Base-by-base conservation (phyloP, 2,113 vertebrate genomes). In the Vanacampus margaritifer region DNA sequence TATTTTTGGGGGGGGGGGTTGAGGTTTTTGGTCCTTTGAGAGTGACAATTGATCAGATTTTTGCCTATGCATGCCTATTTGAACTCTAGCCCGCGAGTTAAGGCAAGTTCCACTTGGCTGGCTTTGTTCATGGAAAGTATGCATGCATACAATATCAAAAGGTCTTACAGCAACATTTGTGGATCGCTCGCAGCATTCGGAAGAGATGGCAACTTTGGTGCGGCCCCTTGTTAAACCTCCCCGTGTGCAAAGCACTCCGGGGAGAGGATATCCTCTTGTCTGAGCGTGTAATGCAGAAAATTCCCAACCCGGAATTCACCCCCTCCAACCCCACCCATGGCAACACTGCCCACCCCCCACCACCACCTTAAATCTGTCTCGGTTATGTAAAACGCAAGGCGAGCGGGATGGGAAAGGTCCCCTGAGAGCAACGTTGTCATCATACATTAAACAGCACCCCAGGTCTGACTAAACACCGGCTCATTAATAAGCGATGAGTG, bases 361-460 rank as follows among this genome's bases (percentile, higher is more conserved):
- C 39, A 51, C 53, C 35, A 48, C 32, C 23, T 70, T 37, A 69
- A 76, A 82, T 86, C 72, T 80, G 76, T 84, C 77, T 87, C 86
- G 32, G 80, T 91, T 90, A 87, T 89, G 83, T 91, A 91, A 90
- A 86, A 75, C 36, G 78, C 64, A 48, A 76, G 76, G 63, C 50
- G 64, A 83, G 75, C 79, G 80, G 66, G 79, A 82, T 76, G 83
- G 79, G 75, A 80, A 79, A 83, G 75, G 78, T 88, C 90, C 86
- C 84, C 23, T 24, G 84, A 81, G 86, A 89, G 81, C 74, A 43
- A 76, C 78, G 76, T 82, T 91, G 86, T 89, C 87, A 89, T 89
- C 84, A 88, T 89, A 89, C 89, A 91, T 88, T 86, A 88, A 92
- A 91, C 84, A 91, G 87, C 81, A 90, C 86, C 87, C 69, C 79